Conservation (phyloP, 1,140 invertebrate genomes). For the Anastrepha ludens region DNA sequence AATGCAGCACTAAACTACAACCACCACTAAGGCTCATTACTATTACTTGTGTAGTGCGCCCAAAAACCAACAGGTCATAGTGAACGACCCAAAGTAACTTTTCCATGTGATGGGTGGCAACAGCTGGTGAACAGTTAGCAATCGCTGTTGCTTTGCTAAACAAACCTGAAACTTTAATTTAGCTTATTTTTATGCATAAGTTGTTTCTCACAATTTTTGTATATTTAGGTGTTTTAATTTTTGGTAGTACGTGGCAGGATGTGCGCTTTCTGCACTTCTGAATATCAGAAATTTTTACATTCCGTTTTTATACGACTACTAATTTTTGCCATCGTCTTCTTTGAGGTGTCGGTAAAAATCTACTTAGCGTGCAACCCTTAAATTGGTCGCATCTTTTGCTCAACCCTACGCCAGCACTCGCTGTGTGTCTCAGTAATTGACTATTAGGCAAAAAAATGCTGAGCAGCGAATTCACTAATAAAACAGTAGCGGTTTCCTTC, state of each 20-base stretch:
- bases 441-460: not conserved
- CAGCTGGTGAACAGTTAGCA: not conserved
- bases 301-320: not conserved
- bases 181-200: not conserved
- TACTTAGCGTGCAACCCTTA: not conserved
- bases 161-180: not conserved
- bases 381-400: not conserved
- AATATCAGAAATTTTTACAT: constrained; percentile 1
- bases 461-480: constrained; percentile 21
- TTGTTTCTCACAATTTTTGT: too few species aligned
- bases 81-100: not conserved
- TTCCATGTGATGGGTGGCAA: not conserved
- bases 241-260: too few species aligned
- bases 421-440: not conserved
- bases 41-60: not conserved
- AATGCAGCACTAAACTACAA: not conserved
- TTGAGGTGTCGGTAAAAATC: not conserved
- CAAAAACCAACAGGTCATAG: not conserved
- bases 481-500: constrained; percentile 19
- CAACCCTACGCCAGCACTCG: too few species aligned
- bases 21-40: not conserved
- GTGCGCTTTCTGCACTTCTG: not conserved
- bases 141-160: not conserved
- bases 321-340: not conserved
- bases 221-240: too few species aligned